These are phyloP conservation scores for Oryzias sinensis DNA, from an alignment of 2,797 vertebrate genomes.

Conservation along the genomic window DNA sequence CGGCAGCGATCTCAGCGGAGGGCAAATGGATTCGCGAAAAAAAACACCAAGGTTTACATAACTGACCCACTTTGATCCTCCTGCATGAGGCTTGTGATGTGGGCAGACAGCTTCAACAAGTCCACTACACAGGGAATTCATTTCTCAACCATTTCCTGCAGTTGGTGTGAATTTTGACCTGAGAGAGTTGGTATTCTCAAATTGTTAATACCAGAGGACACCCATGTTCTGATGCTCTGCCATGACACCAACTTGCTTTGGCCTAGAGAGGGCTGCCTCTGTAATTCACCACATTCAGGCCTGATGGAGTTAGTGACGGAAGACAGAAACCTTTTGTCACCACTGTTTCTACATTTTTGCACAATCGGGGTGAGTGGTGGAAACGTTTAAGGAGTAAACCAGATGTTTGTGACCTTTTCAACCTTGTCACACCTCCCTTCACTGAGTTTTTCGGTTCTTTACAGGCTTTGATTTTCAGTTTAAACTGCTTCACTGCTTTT, in stretches of 20 bases:
- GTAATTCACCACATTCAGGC: neutral
- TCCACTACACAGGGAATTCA: conserved; percentile 1
- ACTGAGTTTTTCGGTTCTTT: no score
- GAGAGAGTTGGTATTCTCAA: no score
- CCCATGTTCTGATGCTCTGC: neutral
- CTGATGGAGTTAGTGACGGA: conserved; percentile 13
- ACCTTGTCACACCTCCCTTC: no score
- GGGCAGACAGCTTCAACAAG: conserved; percentile 13
- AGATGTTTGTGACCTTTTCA: conserved; percentile 35
- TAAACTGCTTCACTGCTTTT: no score
- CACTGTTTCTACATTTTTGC: conserved; percentile 39
- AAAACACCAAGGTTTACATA: conserved; percentile 11
- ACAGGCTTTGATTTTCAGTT: no score
- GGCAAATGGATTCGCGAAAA: conserved; percentile 7
- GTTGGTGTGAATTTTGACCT: no score
- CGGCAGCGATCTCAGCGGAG: conserved; percentile 8
- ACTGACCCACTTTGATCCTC: conserved; percentile 7
- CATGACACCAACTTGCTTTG: neutral
- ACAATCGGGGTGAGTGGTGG: conserved; percentile 20
- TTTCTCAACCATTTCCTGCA: neutral
- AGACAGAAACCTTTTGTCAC: conserved; percentile 48
- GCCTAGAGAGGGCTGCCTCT: neutral
- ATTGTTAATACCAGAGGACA: no score
- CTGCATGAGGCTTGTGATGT: conserved; percentile 9
- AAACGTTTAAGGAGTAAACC: conserved; percentile 27